Evolutionary conservation across 2,113 vertebrate species (phyloP), one percentile per base, ranked within the genome.

Genomic region (Tonatia bakeri): DNA sequence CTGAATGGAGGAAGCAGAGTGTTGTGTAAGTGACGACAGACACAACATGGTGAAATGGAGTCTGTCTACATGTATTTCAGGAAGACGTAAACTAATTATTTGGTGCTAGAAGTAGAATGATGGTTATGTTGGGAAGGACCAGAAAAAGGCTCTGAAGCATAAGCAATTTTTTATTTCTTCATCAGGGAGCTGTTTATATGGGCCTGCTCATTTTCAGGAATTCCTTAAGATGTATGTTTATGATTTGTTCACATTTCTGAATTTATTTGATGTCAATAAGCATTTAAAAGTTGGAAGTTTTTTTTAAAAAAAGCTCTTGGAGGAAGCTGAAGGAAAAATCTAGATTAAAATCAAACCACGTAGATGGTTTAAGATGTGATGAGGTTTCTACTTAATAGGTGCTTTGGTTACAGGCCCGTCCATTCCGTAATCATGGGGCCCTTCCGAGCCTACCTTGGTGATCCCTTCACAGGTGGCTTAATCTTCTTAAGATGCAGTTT

Each of bases 261-360:
- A 61, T 91, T 11, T 76, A 15, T 77, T 86, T 17, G 36, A 69
- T 65, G 79, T 86, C 79, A 91, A 22, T 65, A 83, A 52, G 83
- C 76, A 50, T 90, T 94, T 89, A 56, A 94, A 90, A 87, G 33
- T 38, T 40, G 2, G 65, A 61, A 45, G n/a, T 86, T 33, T 79
- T 80, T 43, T 43, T 61, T 86, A 73, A n/a, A 50, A 10, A 43
- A 90, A 96, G 28, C 26, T 96, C 0, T 0, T 88, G 64, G 40
- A 61, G 22, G 87, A 97, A 97, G 94, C 0, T 26, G 90, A 97
- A 97, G 90, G 31, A 95, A 96, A 97, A 97, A 59, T 92, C 69
- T 94, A 92, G 92, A 36, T 98, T 97, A 97, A 97, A 97, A 96
- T 85, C 93, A 96, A 67, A 76, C 50, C 94, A 47, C 16, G 1